Conservation (phyloP, 2,113 vertebrate species). For the Maccullochella peelii region DNA sequence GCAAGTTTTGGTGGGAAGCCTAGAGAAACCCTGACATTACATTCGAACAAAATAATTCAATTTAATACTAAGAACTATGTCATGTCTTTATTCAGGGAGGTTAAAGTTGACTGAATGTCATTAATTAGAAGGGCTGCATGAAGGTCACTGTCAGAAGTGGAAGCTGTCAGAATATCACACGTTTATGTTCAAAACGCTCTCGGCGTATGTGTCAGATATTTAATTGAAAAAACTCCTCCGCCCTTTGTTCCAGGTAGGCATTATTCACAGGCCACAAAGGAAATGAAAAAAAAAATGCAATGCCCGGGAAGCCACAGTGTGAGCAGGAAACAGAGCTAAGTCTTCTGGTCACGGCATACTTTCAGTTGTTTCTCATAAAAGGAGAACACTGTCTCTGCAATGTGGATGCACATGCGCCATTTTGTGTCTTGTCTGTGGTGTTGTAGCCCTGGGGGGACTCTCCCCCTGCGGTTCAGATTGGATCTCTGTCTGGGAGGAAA, state of each 20-base stretch:
- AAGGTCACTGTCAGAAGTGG: constrained; percentile 47
- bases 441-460: constrained; percentile 52
- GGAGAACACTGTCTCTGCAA: constrained; percentile 18
- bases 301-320: background rate
- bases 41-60: constrained; percentile 26
- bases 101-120: constrained; percentile 45
- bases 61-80: constrained; percentile 43
- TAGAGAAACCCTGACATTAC: background rate
- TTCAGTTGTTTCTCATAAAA: constrained; percentile 9
- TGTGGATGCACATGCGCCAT: constrained; percentile 26
- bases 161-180: constrained; percentile 45
- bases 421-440: constrained; percentile 29
- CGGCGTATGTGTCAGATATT: background rate
- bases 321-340: constrained; percentile 13
- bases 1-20: background rate
- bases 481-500: constrained; percentile 49
- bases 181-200: constrained; percentile 19
- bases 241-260: constrained; percentile 8
- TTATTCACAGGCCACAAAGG: constrained; percentile 2
- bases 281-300: background rate
- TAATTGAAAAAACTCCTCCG: constrained; percentile 18
- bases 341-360: background rate
- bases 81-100: constrained; percentile 54
- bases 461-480: constrained; percentile 55
- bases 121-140: constrained; percentile 41